Percentiles rank a stretch among this genome's conserved stretches.
Conservation (phyloP, 2,888 invertebrate genomes). For the Therioaphis trifolii region DNA sequence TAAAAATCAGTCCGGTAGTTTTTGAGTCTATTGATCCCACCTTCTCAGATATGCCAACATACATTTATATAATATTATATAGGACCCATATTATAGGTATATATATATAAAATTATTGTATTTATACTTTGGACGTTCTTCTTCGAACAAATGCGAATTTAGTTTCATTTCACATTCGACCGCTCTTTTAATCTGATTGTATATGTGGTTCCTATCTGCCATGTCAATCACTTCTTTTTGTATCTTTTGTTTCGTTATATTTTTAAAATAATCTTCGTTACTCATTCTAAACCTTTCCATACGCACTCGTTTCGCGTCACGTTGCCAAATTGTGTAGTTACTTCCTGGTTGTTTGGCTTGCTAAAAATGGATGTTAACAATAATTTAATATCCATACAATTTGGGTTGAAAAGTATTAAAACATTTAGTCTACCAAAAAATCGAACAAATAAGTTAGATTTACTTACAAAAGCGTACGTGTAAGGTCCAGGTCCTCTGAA, state of each 20-base stretch:
- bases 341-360: no score
- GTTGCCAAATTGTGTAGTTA: no score
- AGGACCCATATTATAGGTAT: background rate
- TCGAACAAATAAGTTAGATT: background rate
- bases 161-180: conserved; percentile 55
- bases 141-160: conserved; percentile 41
- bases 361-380: no score
- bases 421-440: no score
- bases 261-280: conserved; percentile 10
- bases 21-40: no score
- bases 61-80: no score
- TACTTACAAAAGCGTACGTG: conserved; percentile 25
- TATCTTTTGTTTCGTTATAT: background rate
- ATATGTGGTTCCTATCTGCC: conserved; percentile 30
- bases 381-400: no score
- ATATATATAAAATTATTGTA: background rate
- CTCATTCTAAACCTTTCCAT: background rate
- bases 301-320: no score
- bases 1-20: no score
- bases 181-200: conserved; percentile 42
- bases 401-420: background rate
- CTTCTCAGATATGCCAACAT: no score
- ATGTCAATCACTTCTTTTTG: conserved; percentile 36
- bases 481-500: background rate
- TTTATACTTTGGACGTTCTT: conserved; percentile 20